A percentile compares a stretch with the other conserved stretches of the same genome.
phyloP scores from a whole-genome alignment of 2,113 vertebrate species.

The Hemiprocne comata region DNA sequence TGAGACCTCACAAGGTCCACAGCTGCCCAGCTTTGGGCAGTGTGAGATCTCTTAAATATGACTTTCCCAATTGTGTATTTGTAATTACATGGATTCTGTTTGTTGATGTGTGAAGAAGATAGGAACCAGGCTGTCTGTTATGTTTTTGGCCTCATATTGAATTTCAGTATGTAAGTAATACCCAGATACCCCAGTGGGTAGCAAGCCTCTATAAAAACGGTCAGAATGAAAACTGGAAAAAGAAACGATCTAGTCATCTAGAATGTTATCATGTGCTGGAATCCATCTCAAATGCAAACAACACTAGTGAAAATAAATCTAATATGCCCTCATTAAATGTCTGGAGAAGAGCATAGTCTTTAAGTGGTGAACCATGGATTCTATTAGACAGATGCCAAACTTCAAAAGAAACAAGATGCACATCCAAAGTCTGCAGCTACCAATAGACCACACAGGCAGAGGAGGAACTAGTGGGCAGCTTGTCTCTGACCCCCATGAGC shows the following conservation, averaged over 20 bases:
- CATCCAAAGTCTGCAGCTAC: not conserved
- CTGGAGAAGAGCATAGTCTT: not conserved
- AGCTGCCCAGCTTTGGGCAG: not conserved
- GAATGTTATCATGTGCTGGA: not conserved
- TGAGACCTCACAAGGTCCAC: not conserved
- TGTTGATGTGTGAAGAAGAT: not conserved
- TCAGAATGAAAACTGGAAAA: not conserved
- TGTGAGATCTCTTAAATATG: not conserved
- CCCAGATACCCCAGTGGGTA: not conserved
- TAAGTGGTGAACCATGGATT: not conserved
- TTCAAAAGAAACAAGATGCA: not conserved
- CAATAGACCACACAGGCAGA: not conserved
- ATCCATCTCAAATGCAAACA: not conserved
- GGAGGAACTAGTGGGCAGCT: accelerated
- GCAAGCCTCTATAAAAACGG: not conserved
- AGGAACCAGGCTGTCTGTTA: not conserved
- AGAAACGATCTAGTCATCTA: not conserved
- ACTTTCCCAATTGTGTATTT: not conserved
- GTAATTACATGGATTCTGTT: not conserved
- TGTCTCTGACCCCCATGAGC: not conserved
- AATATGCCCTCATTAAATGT: not conserved
- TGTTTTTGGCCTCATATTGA: not conserved
- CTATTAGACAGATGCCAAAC: not conserved
- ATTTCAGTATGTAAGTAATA: not conserved
- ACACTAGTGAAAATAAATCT: not conserved